These are phyloP conservation scores for Artibeus jamaicensis DNA, from an alignment of 2,797 vertebrate genomes.

Conservation along the genomic window DNA sequence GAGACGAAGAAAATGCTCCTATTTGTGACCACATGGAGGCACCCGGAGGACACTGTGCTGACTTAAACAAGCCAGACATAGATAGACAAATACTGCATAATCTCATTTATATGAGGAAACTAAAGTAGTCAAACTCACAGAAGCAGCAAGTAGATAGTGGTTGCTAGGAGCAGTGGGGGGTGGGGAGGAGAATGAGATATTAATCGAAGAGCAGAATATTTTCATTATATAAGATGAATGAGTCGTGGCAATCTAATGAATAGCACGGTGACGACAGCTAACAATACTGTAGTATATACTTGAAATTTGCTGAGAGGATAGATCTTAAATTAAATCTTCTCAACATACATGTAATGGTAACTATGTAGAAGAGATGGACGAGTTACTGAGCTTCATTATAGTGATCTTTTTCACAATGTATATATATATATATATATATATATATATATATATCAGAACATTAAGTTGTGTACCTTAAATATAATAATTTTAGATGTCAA, in stretches of 20 bases:
- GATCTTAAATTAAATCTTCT: background rate
- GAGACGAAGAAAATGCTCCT: background rate
- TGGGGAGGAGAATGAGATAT: background rate
- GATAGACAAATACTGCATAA: background rate
- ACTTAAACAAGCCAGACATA: background rate
- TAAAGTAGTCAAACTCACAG: background rate
- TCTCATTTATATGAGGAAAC: background rate
- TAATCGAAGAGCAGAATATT: background rate
- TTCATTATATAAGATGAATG: background rate
- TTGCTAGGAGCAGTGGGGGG: background rate
- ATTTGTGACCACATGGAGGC: background rate
- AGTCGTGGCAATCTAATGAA: background rate
- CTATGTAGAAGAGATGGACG: background rate
- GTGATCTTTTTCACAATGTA: background rate
- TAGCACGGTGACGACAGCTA: background rate
- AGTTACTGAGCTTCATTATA: background rate
- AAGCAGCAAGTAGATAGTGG: background rate
- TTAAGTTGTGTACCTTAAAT: background rate
- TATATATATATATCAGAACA: background rate
- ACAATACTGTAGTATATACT: background rate
- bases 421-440: background rate
- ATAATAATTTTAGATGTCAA: background rate
- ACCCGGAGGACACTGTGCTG: background rate
- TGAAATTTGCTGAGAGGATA: background rate
- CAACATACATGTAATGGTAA: background rate